phyloP scores from a whole-genome alignment of 1,140 invertebrate species.

The Vanessa atalanta region DNA sequence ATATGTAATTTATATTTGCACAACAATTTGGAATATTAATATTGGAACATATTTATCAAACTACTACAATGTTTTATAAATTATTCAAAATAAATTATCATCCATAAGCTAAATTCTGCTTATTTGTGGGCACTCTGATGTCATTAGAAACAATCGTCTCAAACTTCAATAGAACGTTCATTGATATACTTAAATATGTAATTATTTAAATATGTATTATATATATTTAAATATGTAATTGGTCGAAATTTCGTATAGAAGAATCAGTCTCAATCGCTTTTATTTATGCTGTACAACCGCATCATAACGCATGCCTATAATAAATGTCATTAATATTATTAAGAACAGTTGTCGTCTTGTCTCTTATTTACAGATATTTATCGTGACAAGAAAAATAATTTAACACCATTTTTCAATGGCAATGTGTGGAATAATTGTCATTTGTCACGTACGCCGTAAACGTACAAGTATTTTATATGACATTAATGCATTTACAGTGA shows the following conservation, averaged over 20 bases:
- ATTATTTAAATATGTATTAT: background rate
- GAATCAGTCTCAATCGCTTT: background rate
- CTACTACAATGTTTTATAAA: too few relatives aligned
- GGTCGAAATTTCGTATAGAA: background rate
- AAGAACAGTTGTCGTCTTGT: constrained; percentile 28
- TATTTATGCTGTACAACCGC: background rate
- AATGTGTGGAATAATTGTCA: constrained; percentile 26
- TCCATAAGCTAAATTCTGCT: too few relatives aligned
- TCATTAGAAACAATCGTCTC: too few relatives aligned
- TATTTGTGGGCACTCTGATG: too few relatives aligned
- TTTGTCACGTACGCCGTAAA: constrained; percentile 22
- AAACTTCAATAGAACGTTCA: too few relatives aligned
- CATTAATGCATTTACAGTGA: background rate
- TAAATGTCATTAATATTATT: constrained; percentile 15
- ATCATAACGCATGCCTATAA: background rate
- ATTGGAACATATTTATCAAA: too few relatives aligned
- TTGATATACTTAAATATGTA: too few relatives aligned
- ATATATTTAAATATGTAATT: background rate
- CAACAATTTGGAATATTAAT: too few relatives aligned
- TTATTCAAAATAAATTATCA: too few relatives aligned
- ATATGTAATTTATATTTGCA: background rate
- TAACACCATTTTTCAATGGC: constrained; percentile 23
- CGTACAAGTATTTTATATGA: constrained; percentile 17
- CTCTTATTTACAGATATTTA: constrained; percentile 23
- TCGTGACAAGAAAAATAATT: constrained; percentile 32